Evolutionary conservation across 2,797 vertebrate species (phyloP).

Genomic region (Mormyrus proboscirostris): DNA sequence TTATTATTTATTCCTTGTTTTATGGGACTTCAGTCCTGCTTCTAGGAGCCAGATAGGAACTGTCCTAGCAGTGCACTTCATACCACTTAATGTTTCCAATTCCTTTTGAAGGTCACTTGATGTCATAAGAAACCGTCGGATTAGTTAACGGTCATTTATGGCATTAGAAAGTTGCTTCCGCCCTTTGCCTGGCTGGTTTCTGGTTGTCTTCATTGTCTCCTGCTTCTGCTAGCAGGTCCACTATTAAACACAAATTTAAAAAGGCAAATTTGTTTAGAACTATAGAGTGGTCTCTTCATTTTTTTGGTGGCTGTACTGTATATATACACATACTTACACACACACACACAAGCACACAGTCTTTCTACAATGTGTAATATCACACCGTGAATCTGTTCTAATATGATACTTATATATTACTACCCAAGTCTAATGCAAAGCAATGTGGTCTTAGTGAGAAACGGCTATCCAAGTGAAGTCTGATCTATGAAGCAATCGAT

Average conservation of each 20-base stretch:
- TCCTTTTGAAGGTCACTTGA: not conserved
- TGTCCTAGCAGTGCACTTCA: not conserved
- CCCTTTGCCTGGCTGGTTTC: not conserved
- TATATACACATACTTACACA: not conserved
- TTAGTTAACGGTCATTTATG: not conserved
- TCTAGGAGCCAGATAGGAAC: not conserved
- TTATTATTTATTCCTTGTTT: too few species aligned
- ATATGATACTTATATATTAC: not conserved
- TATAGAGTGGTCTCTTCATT: not conserved
- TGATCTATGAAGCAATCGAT: not conserved
- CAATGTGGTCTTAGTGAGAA: not conserved
- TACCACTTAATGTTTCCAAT: not conserved
- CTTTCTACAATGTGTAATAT: not conserved
- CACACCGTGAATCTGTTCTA: not conserved
- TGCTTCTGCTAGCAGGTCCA: not conserved
- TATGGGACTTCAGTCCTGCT: too few species aligned
- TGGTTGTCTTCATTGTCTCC: not conserved
- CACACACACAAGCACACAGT: not conserved
- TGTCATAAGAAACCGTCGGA: not conserved
- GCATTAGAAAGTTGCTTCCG: not conserved
- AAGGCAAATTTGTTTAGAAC: not conserved
- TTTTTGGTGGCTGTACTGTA: not conserved
- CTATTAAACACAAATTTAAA: not conserved
- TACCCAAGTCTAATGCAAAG: not conserved
- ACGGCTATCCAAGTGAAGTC: not conserved